Evolutionary conservation across 2,797 vertebrate species (phyloP), one percentile per base, ranked within the genome.

Genomic region (Psittacula derbiana): DNA sequence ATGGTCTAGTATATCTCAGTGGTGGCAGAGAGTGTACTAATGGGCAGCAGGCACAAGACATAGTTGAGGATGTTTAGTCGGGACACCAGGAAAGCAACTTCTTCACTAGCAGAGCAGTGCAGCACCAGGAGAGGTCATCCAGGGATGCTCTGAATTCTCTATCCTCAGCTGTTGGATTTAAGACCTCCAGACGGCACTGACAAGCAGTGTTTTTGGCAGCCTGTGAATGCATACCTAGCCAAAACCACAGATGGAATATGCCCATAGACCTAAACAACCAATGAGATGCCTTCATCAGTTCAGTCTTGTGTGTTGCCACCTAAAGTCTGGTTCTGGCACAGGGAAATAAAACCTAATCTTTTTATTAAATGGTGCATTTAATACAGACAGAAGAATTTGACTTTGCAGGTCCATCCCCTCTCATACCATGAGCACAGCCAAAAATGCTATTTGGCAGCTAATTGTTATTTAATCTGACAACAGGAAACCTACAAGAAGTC

Each of bases 381-480:
- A 65, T 20, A 6, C 8, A 69, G 50, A n/a, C 7, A 47, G 52
- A 91, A 40, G 4, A 71, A 58, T 58, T 53, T 11, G 55, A 4
- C 38, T 70, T 78, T 70, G 19, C 36, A 74, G n/a, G 25, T 66
- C 41, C 8, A 40, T 44, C 13, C 11, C 38, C 33, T 64, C 10
- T 62, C 38, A 12, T 49, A 38, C 52, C 28, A 57, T 15, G 6
- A 61, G 1, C 18, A 36, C 14, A 82, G 52, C 31, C 64, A 81
- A 93, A 88, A 89, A 53, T 4, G 10, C 2, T 91, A 28, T 74
- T 87, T 89, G 72, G 27, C 57, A 95, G 19, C 44, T 90, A 72
- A 55, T 38, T 50, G 19, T 55, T 53, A 52, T 61, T 89, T 85
- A 61, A 73, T 71, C 71, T 67, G 31, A 36, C 76, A 89, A 46